Base-by-base conservation (phyloP, 2,888 invertebrate species). In the Morpho deidamia region DNA sequence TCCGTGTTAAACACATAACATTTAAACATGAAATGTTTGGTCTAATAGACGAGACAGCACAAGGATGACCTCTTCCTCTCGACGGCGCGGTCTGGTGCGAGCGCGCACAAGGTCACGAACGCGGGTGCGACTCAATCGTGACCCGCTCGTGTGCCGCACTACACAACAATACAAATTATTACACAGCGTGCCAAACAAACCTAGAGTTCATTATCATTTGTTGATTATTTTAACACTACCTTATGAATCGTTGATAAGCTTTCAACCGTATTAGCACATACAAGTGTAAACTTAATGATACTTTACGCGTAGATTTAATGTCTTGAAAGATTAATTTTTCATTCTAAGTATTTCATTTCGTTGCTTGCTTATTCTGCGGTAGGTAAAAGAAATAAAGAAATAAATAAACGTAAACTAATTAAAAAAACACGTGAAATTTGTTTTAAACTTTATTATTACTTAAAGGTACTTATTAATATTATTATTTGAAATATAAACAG, bases 101-200 rank as follows among this genome's bases (percentile, higher is more conserved):
- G 11, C 42, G 78, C 82, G 81, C 83, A 83, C 89, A 89, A 89
- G 89, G 89, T 89, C 89, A 89, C 84, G 88, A 88, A 81, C 88
- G 83, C 87, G 87, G 88, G 87, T 87, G 86, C 85, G 79, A 76
- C 72, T 76, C 74, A 78, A 78, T 88, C 87, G 89, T 88, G 89
- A 90, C 90, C 88, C 85, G 90, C 77, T 83, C 86, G 79, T 80
- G 82, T 76, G 81, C 82, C 70, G 71, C 62, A 59, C 70, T 66
- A 71, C 65, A 72, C 72, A 61, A 69, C 74, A 65, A 66, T 58
- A 64, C 76, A 66, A 83, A 69, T 79, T 23, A 23, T 23, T 74
- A 70, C 76, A 79, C 67, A 76, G 78, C 65, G 78, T 71, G 61
- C 64, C 61, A 66, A 71, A 72, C 78, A 67, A 69, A 51, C 78